Percentiles rank a stretch among this genome's conserved stretches.
These are phyloP conservation scores for Hydropsyche tenuis DNA, from an alignment of 1,140 invertebrate species.

Conservation along the genomic window DNA sequence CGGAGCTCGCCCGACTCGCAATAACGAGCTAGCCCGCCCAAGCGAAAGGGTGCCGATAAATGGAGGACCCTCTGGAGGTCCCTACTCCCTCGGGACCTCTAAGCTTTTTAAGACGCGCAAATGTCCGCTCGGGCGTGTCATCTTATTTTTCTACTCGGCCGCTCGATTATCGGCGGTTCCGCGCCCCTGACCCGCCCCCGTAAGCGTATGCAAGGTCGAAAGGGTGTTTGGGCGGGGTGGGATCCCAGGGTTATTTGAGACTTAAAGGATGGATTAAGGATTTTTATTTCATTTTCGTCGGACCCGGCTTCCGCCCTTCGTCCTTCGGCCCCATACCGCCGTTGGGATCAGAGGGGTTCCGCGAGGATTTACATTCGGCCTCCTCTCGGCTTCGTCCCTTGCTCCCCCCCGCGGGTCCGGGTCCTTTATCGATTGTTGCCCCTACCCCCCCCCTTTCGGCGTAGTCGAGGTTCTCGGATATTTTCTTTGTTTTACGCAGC, in stretches of 20 bases:
- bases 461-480: constrained; percentile 21
- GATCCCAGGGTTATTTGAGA: constrained; percentile 40
- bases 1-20: too few species aligned
- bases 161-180: constrained; percentile 30
- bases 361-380: constrained; percentile 37
- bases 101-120: constrained; percentile 24
- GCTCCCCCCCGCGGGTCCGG: neutral
- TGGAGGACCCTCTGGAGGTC: too few species aligned
- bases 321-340: neutral
- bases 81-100: too few species aligned
- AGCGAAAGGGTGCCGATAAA: constrained; percentile 23
- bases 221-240: constrained; percentile 33
- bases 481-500: constrained; percentile 34
- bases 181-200: constrained; percentile 15
- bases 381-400: too few species aligned
- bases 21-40: constrained; percentile 12
- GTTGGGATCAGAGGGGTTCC: constrained; percentile 19
- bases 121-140: constrained; percentile 17
- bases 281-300: constrained; percentile 46
- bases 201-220: constrained; percentile 29
- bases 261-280: constrained; percentile 46
- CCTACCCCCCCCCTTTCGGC: too few species aligned
- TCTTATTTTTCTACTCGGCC: constrained; percentile 20
- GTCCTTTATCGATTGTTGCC: constrained; percentile 39
- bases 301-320: constrained; percentile 8